Evolutionary conservation across 2,797 vertebrate genomes (phyloP).

Genomic region (Allobates femoralis): DNA sequence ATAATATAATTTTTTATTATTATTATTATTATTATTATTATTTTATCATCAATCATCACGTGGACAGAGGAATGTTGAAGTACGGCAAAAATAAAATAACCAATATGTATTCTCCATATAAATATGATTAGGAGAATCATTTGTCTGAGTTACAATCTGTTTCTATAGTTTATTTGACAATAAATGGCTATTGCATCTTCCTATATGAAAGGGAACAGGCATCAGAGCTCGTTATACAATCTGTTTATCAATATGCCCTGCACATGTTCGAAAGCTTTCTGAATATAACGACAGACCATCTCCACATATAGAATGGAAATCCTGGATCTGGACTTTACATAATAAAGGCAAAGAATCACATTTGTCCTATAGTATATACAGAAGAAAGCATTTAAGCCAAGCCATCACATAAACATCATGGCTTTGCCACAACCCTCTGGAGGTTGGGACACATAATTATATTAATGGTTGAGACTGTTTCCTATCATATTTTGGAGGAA

Average conservation of each 20-base stretch:
- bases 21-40: not conserved
- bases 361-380: not conserved
- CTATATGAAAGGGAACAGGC: slow-evolving; percentile 25
- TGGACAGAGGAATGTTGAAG: not conserved
- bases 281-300: not conserved
- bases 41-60: not conserved
- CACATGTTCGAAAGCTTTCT: slow-evolving; percentile 5
- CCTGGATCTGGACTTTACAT: not conserved
- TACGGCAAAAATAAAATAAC: not conserved
- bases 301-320: not conserved
- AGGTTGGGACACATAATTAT: not conserved
- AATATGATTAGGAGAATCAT: slow-evolving; percentile 33
- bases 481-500: not conserved
- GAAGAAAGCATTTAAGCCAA: not conserved
- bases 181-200: slow-evolving; percentile 22
- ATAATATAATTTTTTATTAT: not conserved
- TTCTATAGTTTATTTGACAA: slow-evolving; percentile 45
- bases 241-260: slow-evolving; percentile 45
- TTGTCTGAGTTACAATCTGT: slow-evolving; percentile 34
- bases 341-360: not conserved
- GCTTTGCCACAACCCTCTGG: not conserved
- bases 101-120: slow-evolving; percentile 26
- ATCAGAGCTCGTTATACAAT: slow-evolving; percentile 21
- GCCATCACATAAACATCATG: slow-evolving; percentile 15
- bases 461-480: too few relatives aligned